A percentile compares a stretch with the other conserved stretches of the same genome.
phyloP scores from a whole-genome alignment of 2,797 vertebrate genomes.

The Arctocebus calabarensis region DNA sequence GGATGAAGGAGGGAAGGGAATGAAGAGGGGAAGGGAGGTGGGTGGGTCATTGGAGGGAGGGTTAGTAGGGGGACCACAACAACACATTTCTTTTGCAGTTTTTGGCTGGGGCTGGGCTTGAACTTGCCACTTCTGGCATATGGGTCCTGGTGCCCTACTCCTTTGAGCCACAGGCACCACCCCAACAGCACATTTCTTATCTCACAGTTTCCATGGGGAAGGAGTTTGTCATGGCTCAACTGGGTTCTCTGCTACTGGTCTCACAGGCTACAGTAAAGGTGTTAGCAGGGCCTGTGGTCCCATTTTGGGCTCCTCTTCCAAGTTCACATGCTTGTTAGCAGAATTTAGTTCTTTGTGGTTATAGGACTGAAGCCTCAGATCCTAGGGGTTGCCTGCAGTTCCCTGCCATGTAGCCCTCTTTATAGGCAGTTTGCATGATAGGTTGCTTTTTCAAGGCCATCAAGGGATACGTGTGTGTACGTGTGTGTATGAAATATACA shows the following conservation, averaged over 20 bases:
- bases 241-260: background rate
- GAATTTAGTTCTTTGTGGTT: conserved; percentile 51
- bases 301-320: background rate
- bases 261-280: background rate
- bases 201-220: conserved; percentile 1
- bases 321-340: conserved; percentile 1
- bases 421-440: background rate
- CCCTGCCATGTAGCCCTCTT: background rate
- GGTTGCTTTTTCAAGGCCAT: conserved; percentile 24
- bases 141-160: too few relatives aligned
- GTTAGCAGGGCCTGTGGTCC: background rate
- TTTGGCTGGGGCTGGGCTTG: too few relatives aligned
- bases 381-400: background rate
- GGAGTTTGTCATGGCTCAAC: background rate
- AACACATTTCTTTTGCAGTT: too few relatives aligned
- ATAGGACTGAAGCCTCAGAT: conserved; percentile 9
- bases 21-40: too few relatives aligned
- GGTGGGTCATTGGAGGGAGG: too few relatives aligned
- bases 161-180: too few relatives aligned
- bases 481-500: background rate
- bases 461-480: background rate
- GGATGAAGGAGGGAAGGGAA: too few relatives aligned
- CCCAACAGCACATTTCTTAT: background rate
- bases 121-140: too few relatives aligned
- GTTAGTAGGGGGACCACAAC: too few relatives aligned